Base-by-base conservation (phyloP, 2,113 vertebrate species). In the Chaetodon trifascialis region DNA sequence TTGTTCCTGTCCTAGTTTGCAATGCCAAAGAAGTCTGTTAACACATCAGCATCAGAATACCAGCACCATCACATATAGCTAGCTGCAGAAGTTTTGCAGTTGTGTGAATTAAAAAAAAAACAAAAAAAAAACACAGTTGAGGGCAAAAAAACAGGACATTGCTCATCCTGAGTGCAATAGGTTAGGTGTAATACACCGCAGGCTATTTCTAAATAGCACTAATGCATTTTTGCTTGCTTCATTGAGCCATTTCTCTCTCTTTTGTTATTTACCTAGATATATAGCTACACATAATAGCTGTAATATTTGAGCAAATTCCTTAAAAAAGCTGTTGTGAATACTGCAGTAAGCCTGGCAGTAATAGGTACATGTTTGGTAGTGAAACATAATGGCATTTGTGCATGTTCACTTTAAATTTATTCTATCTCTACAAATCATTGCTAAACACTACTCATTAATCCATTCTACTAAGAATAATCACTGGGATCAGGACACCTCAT, bases 121-220 rank as follows among this genome's bases (percentile, higher is more conserved):
- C 49, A 49, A 30, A 14, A 40, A 47, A 15, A 34, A 8, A 63
- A 55, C 9, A 47, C 16, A 69, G 21, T 7, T 49, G 17, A 23
- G 12, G 15, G 44, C 42, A 52, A 25, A 40, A 30, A 46, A 54
- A 23, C 65, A 36, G 36, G 17, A 25, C 12, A 62, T 76, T 63
- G 11, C 47, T 70, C 0, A 9, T 40, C 52, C 0, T 71, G 23
- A 76, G 54, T 56, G 54, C 34, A 85, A 47, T 40, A 71, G 42
- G 55, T 69, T 56, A 42, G 47, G 16, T 49, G 36, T 11, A 66
- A 58, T 46, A 66, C 47, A 52, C 77, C 34, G 42, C 72, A 66
- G 66, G 58, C 42, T 58, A 42, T 74, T 79, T 64, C 42, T 79
- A 60, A 52, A 70, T 23, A 21, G 47, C 14, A 56, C 12, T 10